Evolutionary conservation across 2,113 vertebrate genomes (phyloP).

Genomic region (Podarcis raffonei): DNA sequence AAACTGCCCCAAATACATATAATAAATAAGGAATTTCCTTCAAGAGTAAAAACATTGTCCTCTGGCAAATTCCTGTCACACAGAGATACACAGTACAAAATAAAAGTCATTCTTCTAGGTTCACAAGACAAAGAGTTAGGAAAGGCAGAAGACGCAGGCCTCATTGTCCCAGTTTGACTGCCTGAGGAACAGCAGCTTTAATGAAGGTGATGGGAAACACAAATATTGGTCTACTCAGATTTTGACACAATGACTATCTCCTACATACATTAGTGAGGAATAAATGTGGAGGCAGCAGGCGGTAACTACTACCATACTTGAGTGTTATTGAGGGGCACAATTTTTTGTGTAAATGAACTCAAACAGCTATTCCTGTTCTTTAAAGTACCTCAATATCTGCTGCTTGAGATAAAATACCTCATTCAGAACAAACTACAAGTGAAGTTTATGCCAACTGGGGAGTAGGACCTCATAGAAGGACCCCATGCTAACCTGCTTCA

Average conservation of each 20-base stretch:
- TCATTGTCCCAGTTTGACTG: neutral
- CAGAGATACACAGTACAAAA: neutral
- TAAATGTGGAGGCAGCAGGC: neutral
- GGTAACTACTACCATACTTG: neutral
- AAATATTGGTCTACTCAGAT: neutral
- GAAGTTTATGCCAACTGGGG: neutral
- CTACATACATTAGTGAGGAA: neutral
- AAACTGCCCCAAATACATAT: neutral
- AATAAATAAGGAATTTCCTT: slow-evolving; percentile 12
- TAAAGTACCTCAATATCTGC: neutral
- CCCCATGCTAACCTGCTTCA: slow-evolving; percentile 31
- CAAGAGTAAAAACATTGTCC: neutral
- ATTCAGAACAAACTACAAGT: neutral
- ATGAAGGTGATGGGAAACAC: neutral
- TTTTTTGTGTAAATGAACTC: neutral
- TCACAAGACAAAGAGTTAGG: neutral
- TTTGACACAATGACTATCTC: neutral
- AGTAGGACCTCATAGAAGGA: neutral
- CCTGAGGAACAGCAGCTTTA: neutral
- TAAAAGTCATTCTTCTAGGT: neutral
- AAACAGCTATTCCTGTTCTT: neutral
- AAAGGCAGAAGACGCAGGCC: neutral
- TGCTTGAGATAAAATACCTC: neutral
- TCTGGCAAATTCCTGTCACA: slow-evolving; percentile 13
- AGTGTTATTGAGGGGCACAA: neutral